Evolutionary conservation across 1,140 invertebrate species (phyloP).

Genomic region (Drosophila sechellia): DNA sequence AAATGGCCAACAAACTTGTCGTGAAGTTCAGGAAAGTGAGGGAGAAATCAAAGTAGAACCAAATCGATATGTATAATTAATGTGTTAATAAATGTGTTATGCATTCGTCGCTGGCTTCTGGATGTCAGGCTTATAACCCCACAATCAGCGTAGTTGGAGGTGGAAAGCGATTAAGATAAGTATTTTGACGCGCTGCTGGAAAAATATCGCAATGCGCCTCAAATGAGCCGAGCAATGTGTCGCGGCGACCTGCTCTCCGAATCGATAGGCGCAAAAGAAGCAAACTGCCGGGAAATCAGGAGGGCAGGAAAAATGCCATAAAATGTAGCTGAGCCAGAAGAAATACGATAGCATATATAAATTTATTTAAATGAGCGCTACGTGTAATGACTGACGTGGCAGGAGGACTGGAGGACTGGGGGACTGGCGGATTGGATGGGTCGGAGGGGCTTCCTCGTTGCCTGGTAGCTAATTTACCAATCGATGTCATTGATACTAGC

Average conservation of each 20-base stretch:
- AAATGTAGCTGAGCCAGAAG: conserved; percentile 52
- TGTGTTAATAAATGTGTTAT: conserved; percentile 55
- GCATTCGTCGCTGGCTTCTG: not conserved
- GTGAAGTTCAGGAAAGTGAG: not conserved
- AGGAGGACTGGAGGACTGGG: not conserved
- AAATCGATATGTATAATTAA: conserved; percentile 59
- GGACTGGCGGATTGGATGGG: not conserved
- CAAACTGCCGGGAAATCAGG: too few relatives aligned
- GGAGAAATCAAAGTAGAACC: conserved; percentile 45
- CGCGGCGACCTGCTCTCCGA: conserved; percentile 57
- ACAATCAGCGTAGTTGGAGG: not conserved
- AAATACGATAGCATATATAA: conserved; percentile 41
- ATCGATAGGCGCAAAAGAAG: conserved; percentile 45
- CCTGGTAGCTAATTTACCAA: conserved; percentile 63
- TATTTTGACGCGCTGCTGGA: conserved; percentile 63
- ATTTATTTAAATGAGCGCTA: conserved; percentile 77
- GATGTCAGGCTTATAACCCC: not conserved
- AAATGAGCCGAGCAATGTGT: conserved; percentile 68
- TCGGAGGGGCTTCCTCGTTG: not conserved
- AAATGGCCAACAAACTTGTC: conserved; percentile 6
- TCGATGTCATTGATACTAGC: conserved; percentile 63
- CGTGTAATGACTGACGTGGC: conserved; percentile 57
- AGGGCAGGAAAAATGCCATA: conserved; percentile 48
- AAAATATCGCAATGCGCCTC: conserved; percentile 22
- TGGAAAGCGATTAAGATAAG: conserved; percentile 71